These are phyloP conservation scores for Anthopleura xanthogrammica DNA, from an alignment of 92 coral and sea anemone genomes.

Conservation along the genomic window DNA sequence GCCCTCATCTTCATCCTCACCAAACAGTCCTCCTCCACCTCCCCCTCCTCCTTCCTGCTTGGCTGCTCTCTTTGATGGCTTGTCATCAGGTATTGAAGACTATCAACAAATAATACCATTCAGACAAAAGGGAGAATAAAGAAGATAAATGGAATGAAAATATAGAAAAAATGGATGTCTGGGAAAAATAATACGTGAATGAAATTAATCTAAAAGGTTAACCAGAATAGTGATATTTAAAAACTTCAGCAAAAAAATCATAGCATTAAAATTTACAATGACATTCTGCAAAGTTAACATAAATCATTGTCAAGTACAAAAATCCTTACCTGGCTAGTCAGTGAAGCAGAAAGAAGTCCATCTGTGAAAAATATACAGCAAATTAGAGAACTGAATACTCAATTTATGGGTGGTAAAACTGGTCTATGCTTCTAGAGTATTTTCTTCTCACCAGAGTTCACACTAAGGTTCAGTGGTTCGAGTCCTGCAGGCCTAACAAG, in stretches of 20 bases:
- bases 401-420: too few relatives aligned
- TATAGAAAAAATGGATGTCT: background rate
- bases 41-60: constrained; percentile 42
- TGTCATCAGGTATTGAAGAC: constrained; percentile 34
- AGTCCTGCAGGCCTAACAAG: too few relatives aligned
- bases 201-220: too few relatives aligned
- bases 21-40: constrained; percentile 75
- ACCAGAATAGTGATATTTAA: too few relatives aligned
- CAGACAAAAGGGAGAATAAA: background rate
- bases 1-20: constrained; percentile 80
- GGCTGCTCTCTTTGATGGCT: constrained; percentile 18
- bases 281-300: background rate
- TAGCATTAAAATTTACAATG: background rate
- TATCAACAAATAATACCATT: background rate
- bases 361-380: constrained; percentile 6
- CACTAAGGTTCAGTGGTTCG: too few relatives aligned
- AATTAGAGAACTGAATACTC: background rate
- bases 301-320: background rate
- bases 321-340: constrained; percentile 24
- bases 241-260: too few relatives aligned
- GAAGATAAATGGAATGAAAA: background rate
- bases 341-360: constrained; percentile 34
- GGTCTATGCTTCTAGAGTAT: too few relatives aligned
- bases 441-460: too few relatives aligned
- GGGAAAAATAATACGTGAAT: background rate